Evolutionary conservation across 1,140 invertebrate genomes (phyloP), one percentile per base, ranked within the genome.

Genomic region (Muscidifurax raptorellus): DNA sequence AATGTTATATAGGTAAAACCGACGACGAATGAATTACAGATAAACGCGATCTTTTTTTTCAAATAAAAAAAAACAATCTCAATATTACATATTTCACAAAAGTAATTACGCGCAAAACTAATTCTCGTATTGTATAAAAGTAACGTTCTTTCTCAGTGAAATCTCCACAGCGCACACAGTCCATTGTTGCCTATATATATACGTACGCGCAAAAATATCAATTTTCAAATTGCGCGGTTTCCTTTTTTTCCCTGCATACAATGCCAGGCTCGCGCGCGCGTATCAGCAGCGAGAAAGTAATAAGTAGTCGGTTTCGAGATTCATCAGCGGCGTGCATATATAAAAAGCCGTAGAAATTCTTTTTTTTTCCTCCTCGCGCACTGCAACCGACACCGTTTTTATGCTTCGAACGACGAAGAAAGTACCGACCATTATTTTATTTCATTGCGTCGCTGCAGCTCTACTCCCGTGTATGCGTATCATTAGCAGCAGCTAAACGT

Each of bases 341-440:
- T 59, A 75, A 32, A 76, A 82, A 66, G 40, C 28, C 15, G 12
- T 78, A 77, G 82, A 83, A 83, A 83, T 83, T 77, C 64, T 71
- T 83, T 77, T 69, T 28, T 69, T 27, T 67, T 67, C 9, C 18
- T 25, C 27, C 27, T 28, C n/a, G 25, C 66, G 5, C 13, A 10
- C 10, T n/a, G 5, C 30, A 69, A 40, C 59, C 52, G 64, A 47
- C 82, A 69, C 64, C 64, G 47, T 77, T 78, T 67, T 83, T 83
- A 64, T 83, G 52, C 32, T 77, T 77, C 32, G 27, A 30, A 22
- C 32, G 12, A 82, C 28, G 27, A 76, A 13, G 10, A 82, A 76
- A 82, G 27, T 76, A 44, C n/a, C 5, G 25, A 5, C 75, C 47
- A 13, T 64, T 74, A 64, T 64, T 74, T 82, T 74, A 74, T 27